Evolutionary conservation across 2,888 invertebrate species (phyloP).

Genomic region (Sarcophaga caerulescens): DNA sequence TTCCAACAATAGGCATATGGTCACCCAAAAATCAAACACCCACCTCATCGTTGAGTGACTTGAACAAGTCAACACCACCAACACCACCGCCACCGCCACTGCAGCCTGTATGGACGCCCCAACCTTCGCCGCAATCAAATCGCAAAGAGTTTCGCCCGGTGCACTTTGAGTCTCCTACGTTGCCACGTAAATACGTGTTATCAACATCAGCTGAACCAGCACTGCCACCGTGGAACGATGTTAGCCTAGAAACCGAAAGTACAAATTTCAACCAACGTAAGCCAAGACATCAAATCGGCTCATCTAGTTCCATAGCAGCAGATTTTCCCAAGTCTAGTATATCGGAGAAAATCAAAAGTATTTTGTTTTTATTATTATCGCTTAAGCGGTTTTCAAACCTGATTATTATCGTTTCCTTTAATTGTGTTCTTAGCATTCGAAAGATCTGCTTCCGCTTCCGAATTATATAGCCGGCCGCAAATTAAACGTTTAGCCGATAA

Average conservation of each 20-base stretch:
- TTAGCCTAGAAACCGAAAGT: too few relatives aligned
- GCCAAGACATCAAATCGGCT: constrained; percentile 39
- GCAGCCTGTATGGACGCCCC: constrained; percentile 90
- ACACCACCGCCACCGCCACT: constrained; percentile 79
- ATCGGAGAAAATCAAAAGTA: constrained; percentile 80
- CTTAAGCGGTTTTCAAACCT: neutral
- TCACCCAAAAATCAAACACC: constrained; percentile 79
- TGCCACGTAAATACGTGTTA: constrained; percentile 80
- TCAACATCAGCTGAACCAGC: constrained; percentile 72
- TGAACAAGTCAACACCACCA: constrained; percentile 71
- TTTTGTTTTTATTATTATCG: constrained; percentile 43
- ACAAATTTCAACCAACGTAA: constrained; percentile 26
- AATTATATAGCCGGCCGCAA: constrained; percentile 76
- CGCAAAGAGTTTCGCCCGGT: constrained; percentile 91
- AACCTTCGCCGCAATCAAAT: constrained; percentile 87
- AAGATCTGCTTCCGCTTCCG: constrained; percentile 78
- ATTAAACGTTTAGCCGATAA: constrained; percentile 70
- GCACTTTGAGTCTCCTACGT: constrained; percentile 86
- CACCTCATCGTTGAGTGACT: constrained; percentile 73
- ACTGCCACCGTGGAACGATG: constrained; percentile 69
- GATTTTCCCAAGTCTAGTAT: constrained; percentile 75
- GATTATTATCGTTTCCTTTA: neutral
- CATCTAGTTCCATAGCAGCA: constrained; percentile 60
- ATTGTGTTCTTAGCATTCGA: constrained; percentile 75
- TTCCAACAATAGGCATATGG: constrained; percentile 76